Evolutionary conservation across 92 coral and sea anemone species (phyloP).

Genomic region (Parazoanthus swiftii): DNA sequence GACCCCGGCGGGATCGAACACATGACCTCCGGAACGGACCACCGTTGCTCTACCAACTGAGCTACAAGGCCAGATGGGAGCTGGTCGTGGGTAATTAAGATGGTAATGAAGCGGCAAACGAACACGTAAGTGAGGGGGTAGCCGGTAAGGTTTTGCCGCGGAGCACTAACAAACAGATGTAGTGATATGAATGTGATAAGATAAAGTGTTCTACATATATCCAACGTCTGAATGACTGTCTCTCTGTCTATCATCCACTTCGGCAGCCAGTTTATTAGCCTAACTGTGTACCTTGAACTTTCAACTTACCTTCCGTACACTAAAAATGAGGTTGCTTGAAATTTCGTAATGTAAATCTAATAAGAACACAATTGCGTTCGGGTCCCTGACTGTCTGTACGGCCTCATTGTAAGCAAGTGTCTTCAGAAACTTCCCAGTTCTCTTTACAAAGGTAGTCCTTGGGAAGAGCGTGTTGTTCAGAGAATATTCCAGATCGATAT

Average conservation of each 20-base stretch:
- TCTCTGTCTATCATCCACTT: background rate
- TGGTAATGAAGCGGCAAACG: too few species aligned
- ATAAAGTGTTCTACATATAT: too few species aligned
- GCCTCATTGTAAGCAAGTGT: constrained; percentile 51
- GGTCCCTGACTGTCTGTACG: constrained; percentile 47
- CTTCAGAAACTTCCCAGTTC: constrained; percentile 36
- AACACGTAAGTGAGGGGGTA: too few species aligned
- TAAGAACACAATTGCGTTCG: constrained; percentile 49
- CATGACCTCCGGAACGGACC: too few species aligned
- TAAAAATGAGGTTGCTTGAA: constrained; percentile 34
- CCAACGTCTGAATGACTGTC: background rate
- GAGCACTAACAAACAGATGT: too few species aligned
- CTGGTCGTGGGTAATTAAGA: too few species aligned
- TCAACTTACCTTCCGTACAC: constrained; percentile 46
- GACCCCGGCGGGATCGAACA: too few species aligned
- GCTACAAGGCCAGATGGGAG: too few species aligned
- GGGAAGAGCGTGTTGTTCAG: constrained; percentile 36
- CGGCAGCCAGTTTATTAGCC: background rate
- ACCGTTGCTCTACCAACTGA: too few species aligned
- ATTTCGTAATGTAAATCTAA: constrained; percentile 52
- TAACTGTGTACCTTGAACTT: background rate
- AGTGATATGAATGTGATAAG: too few species aligned
- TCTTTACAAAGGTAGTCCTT: constrained; percentile 21
- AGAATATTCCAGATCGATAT: constrained; percentile 43
- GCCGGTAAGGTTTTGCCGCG: too few species aligned